phyloP scores from a whole-genome alignment of 1,140 invertebrate species.

The Dendrolimus punctatus region DNA sequence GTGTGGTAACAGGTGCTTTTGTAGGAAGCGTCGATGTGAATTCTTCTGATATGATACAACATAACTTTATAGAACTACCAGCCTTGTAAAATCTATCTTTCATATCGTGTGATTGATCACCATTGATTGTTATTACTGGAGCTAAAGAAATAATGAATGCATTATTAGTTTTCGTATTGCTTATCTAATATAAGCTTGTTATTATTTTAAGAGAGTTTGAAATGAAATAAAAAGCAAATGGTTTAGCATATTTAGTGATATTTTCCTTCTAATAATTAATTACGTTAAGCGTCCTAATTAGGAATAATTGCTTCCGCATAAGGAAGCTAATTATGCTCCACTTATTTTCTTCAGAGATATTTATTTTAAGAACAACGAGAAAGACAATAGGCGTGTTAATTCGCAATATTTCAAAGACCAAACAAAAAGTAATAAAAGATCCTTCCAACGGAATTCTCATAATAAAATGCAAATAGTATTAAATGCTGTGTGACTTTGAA shows the following conservation, averaged over 20 bases:
- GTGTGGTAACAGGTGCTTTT: slow-evolving; percentile 32
- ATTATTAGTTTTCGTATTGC: no score
- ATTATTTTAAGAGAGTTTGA: no score
- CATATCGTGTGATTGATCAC: slow-evolving; percentile 77
- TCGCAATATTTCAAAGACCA: not conserved
- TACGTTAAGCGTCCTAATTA: slow-evolving; percentile 1
- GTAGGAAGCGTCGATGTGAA: slow-evolving; percentile 41
- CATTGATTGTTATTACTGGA: slow-evolving; percentile 77
- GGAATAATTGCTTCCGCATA: slow-evolving; percentile 5
- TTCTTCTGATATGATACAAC: slow-evolving; percentile 71
- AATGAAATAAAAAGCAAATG: no score
- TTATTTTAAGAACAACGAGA: not conserved
- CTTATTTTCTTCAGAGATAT: slow-evolving; percentile 5
- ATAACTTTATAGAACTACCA: slow-evolving; percentile 80
- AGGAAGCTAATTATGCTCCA: slow-evolving; percentile 7
- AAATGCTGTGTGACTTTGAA: no score
- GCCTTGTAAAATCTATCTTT: slow-evolving; percentile 82
- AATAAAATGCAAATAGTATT: no score
- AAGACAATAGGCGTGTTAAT: not conserved
- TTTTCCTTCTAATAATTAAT: not conserved
- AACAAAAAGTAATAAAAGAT: no score
- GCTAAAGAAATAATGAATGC: slow-evolving; percentile 55
- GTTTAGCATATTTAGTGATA: not conserved
- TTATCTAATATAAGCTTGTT: no score
- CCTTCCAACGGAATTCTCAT: no score